Percentiles rank a stretch among this genome's conserved stretches.
Evolutionary conservation across 2,797 vertebrate genomes (phyloP).

Genomic region (Darevskia nairensis): DNA sequence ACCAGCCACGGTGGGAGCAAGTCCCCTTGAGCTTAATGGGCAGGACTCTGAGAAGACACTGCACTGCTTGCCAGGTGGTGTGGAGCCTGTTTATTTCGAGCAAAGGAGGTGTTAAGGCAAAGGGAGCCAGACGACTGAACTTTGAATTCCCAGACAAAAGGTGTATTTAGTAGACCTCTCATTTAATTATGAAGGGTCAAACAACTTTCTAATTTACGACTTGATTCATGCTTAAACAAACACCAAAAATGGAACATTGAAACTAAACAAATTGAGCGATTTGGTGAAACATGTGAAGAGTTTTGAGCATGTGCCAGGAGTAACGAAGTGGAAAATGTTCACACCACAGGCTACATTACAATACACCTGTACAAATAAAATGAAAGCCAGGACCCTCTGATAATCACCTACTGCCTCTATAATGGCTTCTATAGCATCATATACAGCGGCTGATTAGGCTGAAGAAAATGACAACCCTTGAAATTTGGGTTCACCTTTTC

Average conservation of each 20-base stretch:
- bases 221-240: conserved; percentile 66
- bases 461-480: conserved; percentile 50
- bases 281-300: conserved; percentile 66
- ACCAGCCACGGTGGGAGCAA: too few relatives aligned
- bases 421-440: conserved; percentile 53
- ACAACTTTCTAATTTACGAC: conserved; percentile 64
- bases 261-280: conserved; percentile 72
- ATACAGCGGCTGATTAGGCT: conserved; percentile 29
- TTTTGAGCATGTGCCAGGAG: conserved; percentile 72
- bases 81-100: conserved; percentile 11
- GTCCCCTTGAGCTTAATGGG: too few relatives aligned
- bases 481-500: conserved; percentile 7
- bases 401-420: conserved; percentile 54
- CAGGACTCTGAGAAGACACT: background rate
- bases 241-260: conserved; percentile 77
- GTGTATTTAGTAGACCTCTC: conserved; percentile 44
- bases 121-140: conserved; percentile 14
- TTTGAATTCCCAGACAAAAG: conserved; percentile 29
- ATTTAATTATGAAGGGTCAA: conserved; percentile 46
- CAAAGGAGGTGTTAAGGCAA: conserved; percentile 17
- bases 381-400: conserved; percentile 50
- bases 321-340: conserved; percentile 91
- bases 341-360: conserved; percentile 80
- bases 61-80: background rate
- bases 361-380: conserved; percentile 88